Base-by-base conservation (phyloP, 2,113 vertebrate genomes). In the Leuciscus idus region DNA sequence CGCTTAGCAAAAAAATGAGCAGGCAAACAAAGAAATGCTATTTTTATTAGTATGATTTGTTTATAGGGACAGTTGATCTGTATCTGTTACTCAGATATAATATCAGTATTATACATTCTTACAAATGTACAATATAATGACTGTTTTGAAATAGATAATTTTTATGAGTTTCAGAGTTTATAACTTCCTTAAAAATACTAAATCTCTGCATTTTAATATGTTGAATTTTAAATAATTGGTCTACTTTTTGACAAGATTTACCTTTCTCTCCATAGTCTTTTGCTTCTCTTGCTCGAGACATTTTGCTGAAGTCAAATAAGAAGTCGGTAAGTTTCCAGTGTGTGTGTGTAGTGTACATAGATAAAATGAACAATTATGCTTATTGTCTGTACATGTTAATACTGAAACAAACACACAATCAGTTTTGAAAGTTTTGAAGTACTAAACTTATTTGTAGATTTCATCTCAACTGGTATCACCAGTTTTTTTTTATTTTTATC, bases 281-380 rank as follows among this genome's bases (percentile, higher is more conserved):
- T 90, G 88, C 91, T 87, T 88, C 95, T 74, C 93, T 98, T 93
- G 97, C 97, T 6, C 90, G 93, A 62, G 97, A 98, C 90, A 98
- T 98, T 90, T 93, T 98, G 88, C 93, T 96, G 85, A 97, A 95
- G 91, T 95, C 95, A 46, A 94, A 84, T 90, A 96, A 94, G 89
- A 97, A 95, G 94, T 66, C 88, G 39, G 96, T 98, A 90, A 96
- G 96, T 93, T 78, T 79, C 21, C 39, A 68, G 43, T 82, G 28
- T 81, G 48, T 50, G 21, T 50, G 43, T 46, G 43, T 48, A 4
- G 12, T 50, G 19, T 57, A 57, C 52, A 77, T 21, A 1, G 30
- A 72, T 23, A 39, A 10, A 70, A 36, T 39, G 8, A 19, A 70
- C 50, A 43, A 36, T 21, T 9, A 4, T 62, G 8, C n/a, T 80